A percentile compares a stretch with the other conserved stretches of the same genome.
phyloP scores from a whole-genome alignment of 2,888 invertebrate species.

The Heterodera filipjevi region DNA sequence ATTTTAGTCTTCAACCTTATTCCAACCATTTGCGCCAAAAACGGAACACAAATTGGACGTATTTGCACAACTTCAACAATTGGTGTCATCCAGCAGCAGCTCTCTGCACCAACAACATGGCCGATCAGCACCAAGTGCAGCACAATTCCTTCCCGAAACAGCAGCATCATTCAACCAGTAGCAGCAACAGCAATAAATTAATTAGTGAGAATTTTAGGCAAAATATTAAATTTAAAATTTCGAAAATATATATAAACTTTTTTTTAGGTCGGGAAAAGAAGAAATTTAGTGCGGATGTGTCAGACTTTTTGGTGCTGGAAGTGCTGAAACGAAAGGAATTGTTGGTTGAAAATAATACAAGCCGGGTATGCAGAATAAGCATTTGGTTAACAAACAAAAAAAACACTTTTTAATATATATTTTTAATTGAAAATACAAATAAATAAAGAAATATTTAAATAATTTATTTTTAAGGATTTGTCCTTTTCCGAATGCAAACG shows the following conservation, averaged over 20 bases:
- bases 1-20: not conserved
- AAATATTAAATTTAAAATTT: too few species aligned
- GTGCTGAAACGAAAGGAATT: conserved; percentile 36
- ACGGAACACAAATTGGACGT: conserved; percentile 6
- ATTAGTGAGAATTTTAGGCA: not conserved
- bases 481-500: conserved; percentile 38
- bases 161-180: not conserved
- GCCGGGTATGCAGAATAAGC: conserved; percentile 16
- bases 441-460: not conserved
- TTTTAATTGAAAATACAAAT: not conserved
- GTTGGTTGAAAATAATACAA: conserved; percentile 37
- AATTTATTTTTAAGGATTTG: conserved; percentile 25
- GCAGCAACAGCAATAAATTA: not conserved
- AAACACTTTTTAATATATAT: too few species aligned
- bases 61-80: conserved; percentile 6
- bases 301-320: conserved; percentile 33
- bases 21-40: not conserved
- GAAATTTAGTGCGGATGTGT: conserved; percentile 35
- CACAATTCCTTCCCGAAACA: not conserved
- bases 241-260: not conserved
- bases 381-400: not conserved
- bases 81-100: not conserved
- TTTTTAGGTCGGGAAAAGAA: conserved; percentile 37
- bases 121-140: not conserved
- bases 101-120: not conserved